Base-by-base conservation (phyloP, 1,140 invertebrate species). In the Drosophila pandora region DNA sequence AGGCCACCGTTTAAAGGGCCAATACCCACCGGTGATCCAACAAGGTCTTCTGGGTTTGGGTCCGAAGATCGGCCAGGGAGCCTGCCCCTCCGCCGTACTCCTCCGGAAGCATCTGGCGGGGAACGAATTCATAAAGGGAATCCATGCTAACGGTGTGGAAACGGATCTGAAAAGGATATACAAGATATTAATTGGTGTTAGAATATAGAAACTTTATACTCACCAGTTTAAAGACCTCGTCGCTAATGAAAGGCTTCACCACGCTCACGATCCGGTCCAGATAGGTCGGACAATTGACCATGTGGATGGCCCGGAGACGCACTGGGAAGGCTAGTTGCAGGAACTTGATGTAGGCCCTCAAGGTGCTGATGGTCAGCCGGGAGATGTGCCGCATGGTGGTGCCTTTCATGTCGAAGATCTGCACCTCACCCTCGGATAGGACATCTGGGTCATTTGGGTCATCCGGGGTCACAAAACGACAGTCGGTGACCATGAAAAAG, bases 241-340 rank as follows among this genome's bases (percentile, higher is more conserved):
- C 92, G 90, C 94, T 95, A 23, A 95, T 93, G 61, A 95, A 94
- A 0, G 95, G 94, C 79, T 94, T 95, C 39, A 94, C 92, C 41
- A 95, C 89, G 32, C 92, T 92, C 53, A 94, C 92, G 55, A 95
- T 92, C 65, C 93, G 93, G 79, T 95, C 94, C 58, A 95, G 92
- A 90, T 95, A 95, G 1, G 93, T 90, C 0, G 94, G 93, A 3
- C 93, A 93, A 76, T 95, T 95, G 37, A 95, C 93, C 61, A 96
- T 94, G 90, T 96, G 95, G 39, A 96, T 94, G 69, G 95, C 94
- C 80, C 95, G 95, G 58, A 96, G 93, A 73, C 95, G 93, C 39
- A 95, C 93, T 0, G 95, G 95, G 76, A 96, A 95, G 0, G 95
- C 95, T 92, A 96, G 94, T 94, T 96, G 92, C 13, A 90, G 68